These are phyloP conservation scores for Hipposideros larvatus DNA, from an alignment of 2,797 vertebrate genomes.

Conservation along the genomic window DNA sequence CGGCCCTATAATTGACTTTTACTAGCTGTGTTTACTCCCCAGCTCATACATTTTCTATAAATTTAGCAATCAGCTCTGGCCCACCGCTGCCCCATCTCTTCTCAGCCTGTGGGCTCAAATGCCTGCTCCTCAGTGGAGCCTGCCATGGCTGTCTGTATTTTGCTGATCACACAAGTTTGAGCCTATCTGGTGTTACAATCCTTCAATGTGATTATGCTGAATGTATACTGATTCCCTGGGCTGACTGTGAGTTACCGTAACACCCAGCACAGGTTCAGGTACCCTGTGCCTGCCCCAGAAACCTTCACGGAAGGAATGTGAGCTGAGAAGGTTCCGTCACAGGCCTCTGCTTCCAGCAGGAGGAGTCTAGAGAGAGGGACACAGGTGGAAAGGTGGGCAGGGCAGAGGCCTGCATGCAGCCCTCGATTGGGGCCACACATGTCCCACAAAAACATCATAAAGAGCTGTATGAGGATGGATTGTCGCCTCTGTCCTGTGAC, in stretches of 20 bases:
- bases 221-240: background rate
- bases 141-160: accelerated
- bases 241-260: background rate
- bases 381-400: background rate
- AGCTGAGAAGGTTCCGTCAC: background rate
- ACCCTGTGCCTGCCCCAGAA: background rate
- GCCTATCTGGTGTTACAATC: background rate
- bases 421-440: background rate
- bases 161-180: background rate
- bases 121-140: background rate
- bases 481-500: background rate
- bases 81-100: background rate
- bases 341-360: background rate
- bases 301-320: background rate
- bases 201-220: background rate
- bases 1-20: background rate
- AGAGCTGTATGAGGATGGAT: background rate
- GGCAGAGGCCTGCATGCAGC: accelerated
- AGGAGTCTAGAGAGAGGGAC: no score
- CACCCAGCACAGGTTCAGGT: background rate
- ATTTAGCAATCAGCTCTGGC: background rate
- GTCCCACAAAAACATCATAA: background rate
- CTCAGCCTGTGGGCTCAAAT: accelerated
- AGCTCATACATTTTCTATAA: background rate
- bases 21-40: background rate